Conservation (phyloP, 2,888 invertebrate species). For the Pristionchus exspectatus region DNA sequence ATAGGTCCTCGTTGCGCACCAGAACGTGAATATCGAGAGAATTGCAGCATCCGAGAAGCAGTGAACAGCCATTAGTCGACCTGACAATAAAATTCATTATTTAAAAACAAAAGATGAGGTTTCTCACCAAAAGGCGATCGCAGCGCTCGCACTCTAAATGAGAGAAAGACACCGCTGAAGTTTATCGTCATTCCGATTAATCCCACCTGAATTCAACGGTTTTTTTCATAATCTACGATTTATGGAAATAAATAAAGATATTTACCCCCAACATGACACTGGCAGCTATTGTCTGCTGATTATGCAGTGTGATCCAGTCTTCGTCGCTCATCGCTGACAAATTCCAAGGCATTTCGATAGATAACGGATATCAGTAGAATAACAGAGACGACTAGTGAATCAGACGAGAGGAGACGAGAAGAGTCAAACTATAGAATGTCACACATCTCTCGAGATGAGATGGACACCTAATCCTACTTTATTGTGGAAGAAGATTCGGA, state of each 20-base stretch:
- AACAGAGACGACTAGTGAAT: background rate
- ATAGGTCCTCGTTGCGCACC: conserved; percentile 31
- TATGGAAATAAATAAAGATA: background rate
- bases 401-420: background rate
- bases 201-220: background rate
- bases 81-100: background rate
- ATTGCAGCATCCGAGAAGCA: conserved; percentile 28
- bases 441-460: background rate
- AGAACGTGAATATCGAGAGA: conserved; percentile 31
- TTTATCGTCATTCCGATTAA: background rate
- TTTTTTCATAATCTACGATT: background rate
- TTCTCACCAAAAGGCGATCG: conserved; percentile 14
- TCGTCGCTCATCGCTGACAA: conserved; percentile 30
- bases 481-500: background rate
- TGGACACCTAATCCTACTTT: background rate
- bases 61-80: conserved; percentile 12
- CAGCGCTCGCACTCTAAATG: conserved; percentile 26
- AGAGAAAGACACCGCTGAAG: conserved; percentile 8
- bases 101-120: background rate
- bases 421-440: background rate
- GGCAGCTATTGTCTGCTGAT: background rate
- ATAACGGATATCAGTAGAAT: background rate
- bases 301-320: background rate
- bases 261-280: conserved; percentile 1
- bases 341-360: background rate